phyloP scores from a whole-genome alignment of 2,797 vertebrate species.

The Lemur catta region DNA sequence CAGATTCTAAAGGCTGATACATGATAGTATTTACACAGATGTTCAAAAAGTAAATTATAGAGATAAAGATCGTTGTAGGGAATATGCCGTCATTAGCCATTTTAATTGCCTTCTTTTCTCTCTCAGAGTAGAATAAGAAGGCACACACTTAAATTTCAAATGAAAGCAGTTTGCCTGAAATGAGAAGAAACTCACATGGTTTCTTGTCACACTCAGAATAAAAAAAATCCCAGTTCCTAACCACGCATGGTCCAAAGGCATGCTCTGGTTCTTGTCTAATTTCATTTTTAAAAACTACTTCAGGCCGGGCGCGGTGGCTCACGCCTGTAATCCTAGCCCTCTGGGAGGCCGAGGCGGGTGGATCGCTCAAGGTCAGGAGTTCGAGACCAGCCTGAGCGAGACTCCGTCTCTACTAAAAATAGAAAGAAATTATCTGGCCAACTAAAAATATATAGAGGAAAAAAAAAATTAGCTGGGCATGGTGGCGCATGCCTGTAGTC shows the following conservation, averaged over 20 bases:
- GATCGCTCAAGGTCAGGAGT: too few relatives aligned
- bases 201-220: background rate
- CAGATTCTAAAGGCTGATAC: background rate
- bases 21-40: conserved; percentile 27
- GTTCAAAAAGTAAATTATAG: conserved; percentile 28
- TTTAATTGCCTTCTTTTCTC: background rate
- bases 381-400: too few relatives aligned
- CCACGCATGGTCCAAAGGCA: background rate
- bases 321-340: too few relatives aligned
- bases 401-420: too few relatives aligned
- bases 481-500: too few relatives aligned
- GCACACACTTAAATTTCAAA: background rate
- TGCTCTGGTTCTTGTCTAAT: background rate
- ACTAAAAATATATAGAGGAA: too few relatives aligned
- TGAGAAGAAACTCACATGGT: background rate
- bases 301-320: too few relatives aligned
- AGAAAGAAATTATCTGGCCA: too few relatives aligned
- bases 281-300: background rate
- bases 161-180: background rate
- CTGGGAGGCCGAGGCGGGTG: too few relatives aligned
- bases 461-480: too few relatives aligned
- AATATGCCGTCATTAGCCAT: background rate
- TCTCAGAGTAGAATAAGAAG: background rate
- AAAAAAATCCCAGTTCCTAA: background rate
- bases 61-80: background rate